These are phyloP conservation scores for Gobionotothen gibberifrons DNA, from an alignment of 2,797 vertebrate genomes.

Conservation along the genomic window DNA sequence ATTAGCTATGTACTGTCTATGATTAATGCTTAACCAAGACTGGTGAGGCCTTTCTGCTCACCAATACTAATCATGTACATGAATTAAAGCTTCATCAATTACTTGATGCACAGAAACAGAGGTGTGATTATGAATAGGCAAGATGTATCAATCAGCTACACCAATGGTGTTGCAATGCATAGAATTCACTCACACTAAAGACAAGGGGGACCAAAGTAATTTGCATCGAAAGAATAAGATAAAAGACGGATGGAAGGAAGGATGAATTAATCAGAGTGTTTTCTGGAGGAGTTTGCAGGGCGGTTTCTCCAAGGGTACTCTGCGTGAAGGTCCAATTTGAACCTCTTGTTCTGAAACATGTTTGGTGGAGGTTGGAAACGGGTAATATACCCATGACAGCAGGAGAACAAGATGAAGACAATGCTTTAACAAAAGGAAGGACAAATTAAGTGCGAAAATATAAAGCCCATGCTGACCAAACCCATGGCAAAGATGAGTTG, in stretches of 20 bases:
- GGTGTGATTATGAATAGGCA: slow-evolving; percentile 4
- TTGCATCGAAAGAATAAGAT: slow-evolving; percentile 18
- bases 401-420: slow-evolving; percentile 12
- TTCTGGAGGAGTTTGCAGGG: slow-evolving; percentile 9
- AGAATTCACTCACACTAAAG: not conserved
- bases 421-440: not conserved
- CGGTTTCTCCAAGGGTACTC: slow-evolving; percentile 14
- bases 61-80: not conserved
- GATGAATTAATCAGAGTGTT: slow-evolving; percentile 22
- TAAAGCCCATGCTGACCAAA: slow-evolving; percentile 6
- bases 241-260: slow-evolving; percentile 24
- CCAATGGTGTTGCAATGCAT: not conserved
- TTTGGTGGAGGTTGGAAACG: not conserved
- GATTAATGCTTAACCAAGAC: not conserved
- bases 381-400: not conserved
- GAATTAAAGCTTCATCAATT: slow-evolving; percentile 12
- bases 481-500: not conserved
- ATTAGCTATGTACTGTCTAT: not conserved
- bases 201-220: slow-evolving; percentile 15
- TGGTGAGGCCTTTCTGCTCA: not conserved
- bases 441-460: not conserved
- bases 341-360: slow-evolving; percentile 15
- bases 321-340: slow-evolving; percentile 15
- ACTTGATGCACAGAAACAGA: not conserved
- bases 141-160: slow-evolving; percentile 8